Conservation (phyloP, 2,797 vertebrate species). For the Sebastolobus altivelis region DNA sequence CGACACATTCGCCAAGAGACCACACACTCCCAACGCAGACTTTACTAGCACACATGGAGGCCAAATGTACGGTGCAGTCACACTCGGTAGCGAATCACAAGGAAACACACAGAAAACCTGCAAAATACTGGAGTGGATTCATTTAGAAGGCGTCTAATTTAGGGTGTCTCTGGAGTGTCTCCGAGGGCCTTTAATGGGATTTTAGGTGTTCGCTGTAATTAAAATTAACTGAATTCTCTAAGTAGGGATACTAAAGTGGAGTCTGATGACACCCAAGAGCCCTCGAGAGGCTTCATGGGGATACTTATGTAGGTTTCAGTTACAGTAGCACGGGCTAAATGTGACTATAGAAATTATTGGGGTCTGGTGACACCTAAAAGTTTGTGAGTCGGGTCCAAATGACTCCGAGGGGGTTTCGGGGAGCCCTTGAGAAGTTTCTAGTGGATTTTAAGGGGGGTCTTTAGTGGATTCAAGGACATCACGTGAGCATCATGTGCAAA, state of each 20-base stretch:
- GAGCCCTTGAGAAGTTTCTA: background rate
- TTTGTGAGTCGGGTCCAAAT: background rate
- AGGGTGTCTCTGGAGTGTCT: constrained; percentile 17
- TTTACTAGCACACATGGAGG: constrained; percentile 75
- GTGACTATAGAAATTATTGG: background rate
- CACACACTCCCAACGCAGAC: constrained; percentile 61
- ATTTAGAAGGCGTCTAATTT: constrained; percentile 1
- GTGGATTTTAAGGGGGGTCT: background rate
- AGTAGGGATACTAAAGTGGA: background rate
- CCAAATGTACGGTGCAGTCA: constrained; percentile 67
- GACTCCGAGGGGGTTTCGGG: background rate
- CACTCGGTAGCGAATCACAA: constrained; percentile 44
- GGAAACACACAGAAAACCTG: constrained; percentile 20
- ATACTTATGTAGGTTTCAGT: background rate
- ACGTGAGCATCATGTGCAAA: background rate
- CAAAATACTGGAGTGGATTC: background rate
- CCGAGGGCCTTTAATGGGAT: constrained; percentile 2
- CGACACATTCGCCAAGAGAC: constrained; percentile 42
- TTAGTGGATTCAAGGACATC: background rate
- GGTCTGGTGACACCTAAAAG: constrained; percentile 1
- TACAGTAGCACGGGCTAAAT: background rate
- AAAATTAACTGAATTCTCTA: constrained; percentile 17
- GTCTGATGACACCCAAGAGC: constrained; percentile 13
- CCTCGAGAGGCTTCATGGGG: background rate
- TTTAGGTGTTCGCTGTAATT: constrained; percentile 11